These are phyloP conservation scores for Bettongia penicillata DNA, from an alignment of 2,113 vertebrate genomes.

Conservation along the genomic window DNA sequence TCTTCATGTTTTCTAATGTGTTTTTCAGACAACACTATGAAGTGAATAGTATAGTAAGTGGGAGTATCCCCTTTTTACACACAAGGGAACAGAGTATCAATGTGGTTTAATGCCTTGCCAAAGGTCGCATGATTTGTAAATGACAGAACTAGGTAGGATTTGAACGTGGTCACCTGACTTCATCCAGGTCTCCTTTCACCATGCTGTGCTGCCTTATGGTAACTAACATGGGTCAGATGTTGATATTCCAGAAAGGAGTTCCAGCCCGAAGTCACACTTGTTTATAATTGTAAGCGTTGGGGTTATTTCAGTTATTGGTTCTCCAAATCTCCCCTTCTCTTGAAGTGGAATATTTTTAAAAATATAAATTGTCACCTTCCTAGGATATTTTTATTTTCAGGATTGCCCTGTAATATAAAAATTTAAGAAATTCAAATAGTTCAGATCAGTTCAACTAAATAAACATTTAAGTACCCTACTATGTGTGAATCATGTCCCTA, in stretches of 20 bases:
- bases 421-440: background rate
- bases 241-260: background rate
- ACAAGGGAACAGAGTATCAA: no score
- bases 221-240: no score
- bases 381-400: background rate
- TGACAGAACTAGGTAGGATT: background rate
- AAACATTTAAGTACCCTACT: no score
- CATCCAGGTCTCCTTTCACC: no score
- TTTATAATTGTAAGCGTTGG: background rate
- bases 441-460: no score
- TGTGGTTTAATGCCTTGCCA: background rate
- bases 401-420: background rate
- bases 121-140: background rate
- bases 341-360: background rate
- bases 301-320: background rate
- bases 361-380: background rate
- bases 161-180: background rate
- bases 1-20: background rate
- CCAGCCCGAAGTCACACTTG: background rate
- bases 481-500: no score
- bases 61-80: background rate
- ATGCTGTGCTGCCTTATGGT: no score
- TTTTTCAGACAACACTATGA: background rate
- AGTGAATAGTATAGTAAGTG: background rate
- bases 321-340: background rate